A percentile compares a stretch with the other conserved stretches of the same genome.
phyloP scores from a whole-genome alignment of 2,797 vertebrate genomes.

The Cyprinella venusta region DNA sequence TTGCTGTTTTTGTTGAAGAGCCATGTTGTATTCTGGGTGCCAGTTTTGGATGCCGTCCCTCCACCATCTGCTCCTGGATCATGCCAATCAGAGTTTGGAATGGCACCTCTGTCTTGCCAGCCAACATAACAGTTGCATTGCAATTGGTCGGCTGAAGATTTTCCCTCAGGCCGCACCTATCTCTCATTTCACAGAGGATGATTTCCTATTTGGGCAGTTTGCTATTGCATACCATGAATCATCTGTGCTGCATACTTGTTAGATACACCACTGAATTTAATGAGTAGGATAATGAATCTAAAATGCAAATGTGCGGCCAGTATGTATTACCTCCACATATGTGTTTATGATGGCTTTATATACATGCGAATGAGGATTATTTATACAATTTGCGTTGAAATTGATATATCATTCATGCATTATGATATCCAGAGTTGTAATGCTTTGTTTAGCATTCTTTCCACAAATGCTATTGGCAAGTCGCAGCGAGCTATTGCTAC shows the following conservation, averaged over 20 bases:
- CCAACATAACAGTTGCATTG: slow-evolving; percentile 59
- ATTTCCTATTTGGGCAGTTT: slow-evolving; percentile 44
- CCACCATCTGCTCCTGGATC: slow-evolving; percentile 75
- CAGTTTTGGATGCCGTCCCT: slow-evolving; percentile 70
- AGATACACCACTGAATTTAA: slow-evolving; percentile 1
- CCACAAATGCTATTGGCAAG: slow-evolving; percentile 34
- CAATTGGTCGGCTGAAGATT: slow-evolving; percentile 54
- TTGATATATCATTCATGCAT: slow-evolving; percentile 18
- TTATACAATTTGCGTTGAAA: slow-evolving; percentile 16
- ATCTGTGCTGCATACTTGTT: slow-evolving; percentile 18
- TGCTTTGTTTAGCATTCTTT: slow-evolving; percentile 38
- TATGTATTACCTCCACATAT: neutral
- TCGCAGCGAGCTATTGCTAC: neutral
- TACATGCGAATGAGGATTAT: neutral
- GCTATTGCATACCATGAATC: slow-evolving; percentile 31
- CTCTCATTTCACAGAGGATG: slow-evolving; percentile 50
- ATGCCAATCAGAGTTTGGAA: slow-evolving; percentile 62
- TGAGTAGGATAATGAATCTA: slow-evolving; percentile 24
- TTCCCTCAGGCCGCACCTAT: slow-evolving; percentile 45
- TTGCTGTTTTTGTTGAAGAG: slow-evolving; percentile 55
- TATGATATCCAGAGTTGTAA: slow-evolving; percentile 10
- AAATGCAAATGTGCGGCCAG: slow-evolving; percentile 20
- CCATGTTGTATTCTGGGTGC: slow-evolving; percentile 58
- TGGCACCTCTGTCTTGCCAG: slow-evolving; percentile 58
- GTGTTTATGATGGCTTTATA: neutral